Percentiles rank a stretch among this genome's conserved stretches.
Conservation (phyloP, 2,113 vertebrate species). For the Mellivora capensis region DNA sequence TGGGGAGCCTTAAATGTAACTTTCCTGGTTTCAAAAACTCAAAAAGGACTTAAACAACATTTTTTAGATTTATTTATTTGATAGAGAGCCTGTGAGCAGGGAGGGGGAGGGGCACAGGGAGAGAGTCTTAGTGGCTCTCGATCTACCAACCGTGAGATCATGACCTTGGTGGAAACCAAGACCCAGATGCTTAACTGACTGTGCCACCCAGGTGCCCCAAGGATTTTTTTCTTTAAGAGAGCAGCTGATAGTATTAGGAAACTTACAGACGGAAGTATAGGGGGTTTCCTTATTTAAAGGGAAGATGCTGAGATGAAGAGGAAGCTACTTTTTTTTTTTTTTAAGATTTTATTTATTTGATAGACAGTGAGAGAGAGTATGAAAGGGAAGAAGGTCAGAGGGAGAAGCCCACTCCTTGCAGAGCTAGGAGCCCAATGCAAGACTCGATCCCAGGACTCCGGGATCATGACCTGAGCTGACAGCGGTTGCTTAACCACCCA, state of each 20-base stretch:
- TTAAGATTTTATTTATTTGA: not conserved
- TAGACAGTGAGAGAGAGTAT: too few relatives aligned
- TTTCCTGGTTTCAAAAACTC: not conserved
- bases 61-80: not conserved
- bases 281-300: not conserved
- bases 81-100: not conserved
- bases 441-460: too few relatives aligned
- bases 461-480: too few relatives aligned
- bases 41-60: not conserved
- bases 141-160: not conserved
- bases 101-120: not conserved
- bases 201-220: not conserved
- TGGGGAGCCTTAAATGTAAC: conserved; percentile 30
- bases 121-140: not conserved
- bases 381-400: too few relatives aligned
- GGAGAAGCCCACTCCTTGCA: too few relatives aligned
- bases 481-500: too few relatives aligned
- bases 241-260: conserved; percentile 6
- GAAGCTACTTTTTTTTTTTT: not conserved
- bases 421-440: too few relatives aligned
- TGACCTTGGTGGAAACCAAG: not conserved
- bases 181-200: not conserved
- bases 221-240: conserved; percentile 21
- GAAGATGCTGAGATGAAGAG: not conserved
- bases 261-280: not conserved